Evolutionary conservation across 2,888 invertebrate species (phyloP), one percentile per base, ranked within the genome.

Genomic region (Thymelicus sylvestris): DNA sequence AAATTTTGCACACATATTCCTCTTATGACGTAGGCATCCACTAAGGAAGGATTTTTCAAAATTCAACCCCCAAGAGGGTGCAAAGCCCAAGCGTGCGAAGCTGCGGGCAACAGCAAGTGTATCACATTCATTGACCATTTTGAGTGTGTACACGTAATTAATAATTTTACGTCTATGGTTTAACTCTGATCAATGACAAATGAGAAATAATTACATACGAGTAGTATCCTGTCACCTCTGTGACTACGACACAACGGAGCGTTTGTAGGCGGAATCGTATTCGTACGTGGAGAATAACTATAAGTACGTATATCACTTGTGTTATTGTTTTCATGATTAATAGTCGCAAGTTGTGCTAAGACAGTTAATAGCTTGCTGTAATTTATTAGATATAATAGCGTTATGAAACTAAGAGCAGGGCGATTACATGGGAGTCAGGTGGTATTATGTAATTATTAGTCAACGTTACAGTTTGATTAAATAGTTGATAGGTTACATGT

Each of bases 311-410:
- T 64, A 50, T 65, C 69, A 70, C 48, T 31, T 65, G 67, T 73
- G 73, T 78, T 77, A 82, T 81, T 81, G 82, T 81, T 77, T 72
- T 67, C 76, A 70, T 83, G 80, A 85, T 83, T 80, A 79, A 83
- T 82, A 74, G 70, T 73, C 61, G 72, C 77, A 77, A 81, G 78
- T 79, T 78, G 77, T 79, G 78, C 72, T 73, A 74, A 69, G 81
- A 76, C 79, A 79, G 77, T 76, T 81, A 80, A 81, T 80, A 78
- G 78, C 74, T 61, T 74, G 75, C 68, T 38, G 74, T 81, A 80
- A 85, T 83, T 82, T 80, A 82, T 81, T 73, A 75, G 67, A 68
- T 65, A 74, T 73, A 74, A 73, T 76, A 68, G 74, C 75, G 75
- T 72, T 74, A 65, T 65, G 70, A 65, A 70, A 70, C 72, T 74